Evolutionary conservation across 2,113 vertebrate genomes (phyloP), one percentile per base, ranked within the genome.

Genomic region (Proterorhinus semilunaris): DNA sequence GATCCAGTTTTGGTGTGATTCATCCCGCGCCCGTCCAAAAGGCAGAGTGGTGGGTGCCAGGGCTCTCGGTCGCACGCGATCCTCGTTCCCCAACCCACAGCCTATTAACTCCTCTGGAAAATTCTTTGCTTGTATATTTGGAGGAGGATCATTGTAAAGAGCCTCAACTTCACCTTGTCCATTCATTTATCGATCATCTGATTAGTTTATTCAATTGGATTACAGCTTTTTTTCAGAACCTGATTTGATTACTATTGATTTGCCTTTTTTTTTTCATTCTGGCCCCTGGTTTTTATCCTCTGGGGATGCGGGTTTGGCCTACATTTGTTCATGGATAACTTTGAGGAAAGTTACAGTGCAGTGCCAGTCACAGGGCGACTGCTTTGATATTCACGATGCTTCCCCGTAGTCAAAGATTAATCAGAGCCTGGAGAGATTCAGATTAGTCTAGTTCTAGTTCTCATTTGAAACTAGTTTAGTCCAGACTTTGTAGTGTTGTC

Each of bases 1-100:
- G 69, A 80, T 87, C 64, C 73, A 78, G 84, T 87, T 54, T 83
- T 86, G 78, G 69, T 83, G 84, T 93, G 90, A 92, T 88, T 93
- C 92, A 92, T 90, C 85, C 80, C 6, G 49, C 85, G 74, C 71
- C 78, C 71, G 62, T 88, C 90, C 88, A 91, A 83, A 44, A 76
- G 70, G 72, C 63, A 71, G 64, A 74, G 69, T 57, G 62, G 69
- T 66, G 66, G 77, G 80, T 90, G 88, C 89, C 88, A 92, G 85
- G 71, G 68, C 81, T 86, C 74, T 69, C 73, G 76, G 78, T 90
- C 68, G 82, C 91, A 90, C 88, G 85, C 88, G 85, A 88, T 90
- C 76, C 88, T 82, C 71, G 71, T 83, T 85, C 68, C 77, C 75
- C 66, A 69, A 79, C 76, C 74, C 84, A 80, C 82, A 83, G 67